Percentiles rank a stretch among this genome's conserved stretches.
Conservation (phyloP, 1,140 invertebrate genomes). For the Brachionus angularis region DNA sequence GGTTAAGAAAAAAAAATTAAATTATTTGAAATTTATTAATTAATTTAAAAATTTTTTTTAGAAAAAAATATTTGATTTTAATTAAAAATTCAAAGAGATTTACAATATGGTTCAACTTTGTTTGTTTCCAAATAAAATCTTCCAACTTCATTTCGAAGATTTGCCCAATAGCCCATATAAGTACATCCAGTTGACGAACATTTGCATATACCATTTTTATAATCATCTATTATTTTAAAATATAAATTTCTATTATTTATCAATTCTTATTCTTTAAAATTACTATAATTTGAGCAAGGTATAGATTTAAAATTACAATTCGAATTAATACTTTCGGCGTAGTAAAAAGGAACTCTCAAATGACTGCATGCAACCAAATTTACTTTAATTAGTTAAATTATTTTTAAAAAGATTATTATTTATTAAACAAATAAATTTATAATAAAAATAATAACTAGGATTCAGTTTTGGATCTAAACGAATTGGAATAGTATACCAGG, state of each 20-base stretch:
- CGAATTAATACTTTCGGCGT: constrained; percentile 37
- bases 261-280: not conserved
- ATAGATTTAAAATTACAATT: constrained; percentile 5
- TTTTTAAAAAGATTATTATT: too few relatives aligned
- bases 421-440: not conserved
- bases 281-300: constrained; percentile 27
- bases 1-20: too few relatives aligned
- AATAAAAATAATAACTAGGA: constrained; percentile 8
- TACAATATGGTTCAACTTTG: constrained; percentile 30
- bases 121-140: constrained; percentile 42
- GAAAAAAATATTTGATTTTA: too few relatives aligned
- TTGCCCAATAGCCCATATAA: constrained; percentile 40
- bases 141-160: not conserved
- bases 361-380: constrained; percentile 32
- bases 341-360: not conserved
- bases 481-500: too few relatives aligned
- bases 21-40: too few relatives aligned
- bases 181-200: constrained; percentile 7
- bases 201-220: constrained; percentile 2
- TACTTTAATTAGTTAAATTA: constrained; percentile 10
- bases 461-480: not conserved
- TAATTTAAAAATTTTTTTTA: too few relatives aligned
- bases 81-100: too few relatives aligned
- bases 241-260: not conserved
- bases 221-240: not conserved